phyloP scores from a whole-genome alignment of 1,140 invertebrate genomes.

The Drosophila athabasca region DNA sequence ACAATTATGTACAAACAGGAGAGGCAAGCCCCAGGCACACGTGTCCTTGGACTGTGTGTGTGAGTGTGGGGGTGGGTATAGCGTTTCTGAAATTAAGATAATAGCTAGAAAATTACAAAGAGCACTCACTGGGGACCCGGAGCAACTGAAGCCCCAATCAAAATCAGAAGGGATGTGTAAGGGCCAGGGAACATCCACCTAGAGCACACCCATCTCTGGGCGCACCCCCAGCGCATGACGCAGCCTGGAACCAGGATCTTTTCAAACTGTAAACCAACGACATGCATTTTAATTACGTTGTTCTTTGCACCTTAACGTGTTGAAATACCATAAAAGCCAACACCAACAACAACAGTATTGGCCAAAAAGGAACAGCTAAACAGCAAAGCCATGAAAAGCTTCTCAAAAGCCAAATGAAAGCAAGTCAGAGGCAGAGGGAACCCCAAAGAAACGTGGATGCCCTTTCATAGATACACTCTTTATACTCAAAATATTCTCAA shows the following conservation, averaged over 20 bases:
- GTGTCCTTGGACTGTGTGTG: slow-evolving; percentile 33
- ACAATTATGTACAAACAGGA: slow-evolving; percentile 62
- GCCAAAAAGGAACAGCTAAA: slow-evolving; percentile 19
- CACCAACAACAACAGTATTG: slow-evolving; percentile 12
- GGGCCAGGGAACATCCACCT: not conserved
- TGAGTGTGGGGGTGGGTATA: slow-evolving; percentile 10
- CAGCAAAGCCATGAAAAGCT: slow-evolving; percentile 20
- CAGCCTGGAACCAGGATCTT: slow-evolving; percentile 31
- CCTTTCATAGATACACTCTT: not conserved
- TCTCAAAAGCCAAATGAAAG: slow-evolving; percentile 25
- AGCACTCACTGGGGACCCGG: slow-evolving; percentile 26
- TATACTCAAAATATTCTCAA: not conserved
- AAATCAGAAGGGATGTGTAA: slow-evolving; percentile 17
- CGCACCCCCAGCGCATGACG: slow-evolving; percentile 45
- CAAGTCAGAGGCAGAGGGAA: not conserved
- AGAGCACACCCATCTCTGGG: slow-evolving; percentile 2
- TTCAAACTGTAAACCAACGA: slow-evolving; percentile 29
- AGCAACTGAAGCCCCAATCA: not conserved
- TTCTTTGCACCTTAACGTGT: slow-evolving; percentile 75
- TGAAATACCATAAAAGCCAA: slow-evolving; percentile 62
- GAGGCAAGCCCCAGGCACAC: slow-evolving; percentile 32
- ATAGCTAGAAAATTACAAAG: slow-evolving; percentile 63
- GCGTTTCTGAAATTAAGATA: slow-evolving; percentile 62
- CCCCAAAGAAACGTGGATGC: not conserved
- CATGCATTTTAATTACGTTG: slow-evolving; percentile 74